Conservation (phyloP, 2,888 invertebrate species). For the Eilema depressum region DNA sequence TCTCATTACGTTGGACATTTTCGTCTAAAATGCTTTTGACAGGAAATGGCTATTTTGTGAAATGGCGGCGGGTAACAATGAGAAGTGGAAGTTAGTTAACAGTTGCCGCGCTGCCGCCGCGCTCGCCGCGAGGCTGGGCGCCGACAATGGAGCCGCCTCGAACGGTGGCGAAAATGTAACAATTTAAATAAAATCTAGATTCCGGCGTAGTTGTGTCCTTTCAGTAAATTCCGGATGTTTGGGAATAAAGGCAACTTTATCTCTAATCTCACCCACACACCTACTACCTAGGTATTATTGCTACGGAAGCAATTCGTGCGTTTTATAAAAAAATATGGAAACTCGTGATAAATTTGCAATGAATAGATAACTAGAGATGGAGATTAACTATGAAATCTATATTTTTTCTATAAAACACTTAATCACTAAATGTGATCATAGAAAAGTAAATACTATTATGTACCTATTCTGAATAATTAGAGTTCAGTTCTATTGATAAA, state of each 20-base stretch:
- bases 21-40: conserved; percentile 10
- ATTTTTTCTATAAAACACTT: too few relatives aligned
- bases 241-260: not conserved
- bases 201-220: not conserved
- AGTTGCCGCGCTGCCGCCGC: conserved; percentile 4
- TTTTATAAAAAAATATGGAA: not conserved
- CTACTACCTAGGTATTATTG: not conserved
- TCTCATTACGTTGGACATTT: conserved; percentile 16
- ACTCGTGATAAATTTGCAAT: not conserved
- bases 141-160: conserved; percentile 23
- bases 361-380: too few relatives aligned
- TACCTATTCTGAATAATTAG: too few relatives aligned
- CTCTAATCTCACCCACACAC: not conserved
- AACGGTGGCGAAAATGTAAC: conserved; percentile 1
- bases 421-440: too few relatives aligned
- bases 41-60: conserved; percentile 17
- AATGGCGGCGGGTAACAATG: conserved; percentile 27
- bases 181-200: conserved; percentile 12
- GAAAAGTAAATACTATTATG: too few relatives aligned
- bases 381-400: too few relatives aligned
- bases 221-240: not conserved
- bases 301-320: not conserved
- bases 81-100: conserved; percentile 30
- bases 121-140: conserved; percentile 9
- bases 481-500: too few relatives aligned